Evolutionary conservation across 2,113 vertebrate genomes (phyloP).

Genomic region (Mungos mungo): DNA sequence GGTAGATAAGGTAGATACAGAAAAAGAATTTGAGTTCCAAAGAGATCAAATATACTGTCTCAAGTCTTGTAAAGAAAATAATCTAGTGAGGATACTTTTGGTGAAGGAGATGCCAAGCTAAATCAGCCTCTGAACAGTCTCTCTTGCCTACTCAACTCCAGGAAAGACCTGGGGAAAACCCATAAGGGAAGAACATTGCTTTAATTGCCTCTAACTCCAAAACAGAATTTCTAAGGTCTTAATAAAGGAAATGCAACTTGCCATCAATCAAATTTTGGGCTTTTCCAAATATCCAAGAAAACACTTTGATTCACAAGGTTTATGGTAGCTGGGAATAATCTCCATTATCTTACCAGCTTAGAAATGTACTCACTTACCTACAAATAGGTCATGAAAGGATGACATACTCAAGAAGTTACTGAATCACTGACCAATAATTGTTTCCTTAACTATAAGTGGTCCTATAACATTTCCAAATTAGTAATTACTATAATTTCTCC

Average conservation of each 20-base stretch:
- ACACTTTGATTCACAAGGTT: not conserved
- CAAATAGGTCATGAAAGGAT: not conserved
- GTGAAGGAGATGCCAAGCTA: not conserved
- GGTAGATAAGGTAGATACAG: not conserved
- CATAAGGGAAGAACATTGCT: not conserved
- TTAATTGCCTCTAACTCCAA: not conserved
- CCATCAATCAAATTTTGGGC: not conserved
- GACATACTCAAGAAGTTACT: not conserved
- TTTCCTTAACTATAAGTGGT: not conserved
- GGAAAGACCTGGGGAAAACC: not conserved
- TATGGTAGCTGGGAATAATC: not conserved
- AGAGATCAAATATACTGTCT: not conserved
- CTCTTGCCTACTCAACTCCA: not conserved
- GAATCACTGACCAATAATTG: not conserved
- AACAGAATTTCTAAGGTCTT: not conserved
- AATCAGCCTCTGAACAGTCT: not conserved
- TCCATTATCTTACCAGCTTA: not conserved
- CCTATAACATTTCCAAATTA: not conserved
- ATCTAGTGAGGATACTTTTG: not conserved
- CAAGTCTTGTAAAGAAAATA: not conserved
- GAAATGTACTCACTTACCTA: not conserved
- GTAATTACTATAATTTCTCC: not conserved
- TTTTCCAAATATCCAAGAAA: constrained; percentile 17
- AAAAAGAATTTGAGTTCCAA: not conserved
- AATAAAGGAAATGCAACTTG: not conserved